Percentiles rank a stretch among this genome's conserved stretches.
These are phyloP conservation scores for Tapirus indicus DNA, from an alignment of 2,797 vertebrate species.

Conservation along the genomic window DNA sequence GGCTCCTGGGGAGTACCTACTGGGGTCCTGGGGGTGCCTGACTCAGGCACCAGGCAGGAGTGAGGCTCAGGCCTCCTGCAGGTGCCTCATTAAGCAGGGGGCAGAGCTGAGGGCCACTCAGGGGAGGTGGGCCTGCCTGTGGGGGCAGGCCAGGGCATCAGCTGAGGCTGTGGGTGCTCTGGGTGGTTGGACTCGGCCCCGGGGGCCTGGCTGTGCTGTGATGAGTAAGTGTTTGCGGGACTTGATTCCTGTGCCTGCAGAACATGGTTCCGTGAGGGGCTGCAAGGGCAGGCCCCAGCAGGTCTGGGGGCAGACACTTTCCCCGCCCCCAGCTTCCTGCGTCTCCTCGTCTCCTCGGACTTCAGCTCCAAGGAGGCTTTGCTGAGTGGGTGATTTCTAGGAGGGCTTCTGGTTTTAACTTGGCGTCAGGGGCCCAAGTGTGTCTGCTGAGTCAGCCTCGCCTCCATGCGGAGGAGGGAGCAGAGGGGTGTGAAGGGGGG, in stretches of 20 bases:
- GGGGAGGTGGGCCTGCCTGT: background rate
- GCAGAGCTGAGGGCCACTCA: background rate
- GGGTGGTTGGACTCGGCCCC: background rate
- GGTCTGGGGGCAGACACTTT: background rate
- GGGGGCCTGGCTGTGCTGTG: background rate
- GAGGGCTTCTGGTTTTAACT: conserved; percentile 18
- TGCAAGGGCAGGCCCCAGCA: background rate
- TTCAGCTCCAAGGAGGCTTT: background rate
- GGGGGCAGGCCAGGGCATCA: background rate
- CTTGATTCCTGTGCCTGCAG: background rate
- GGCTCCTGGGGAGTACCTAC: background rate
- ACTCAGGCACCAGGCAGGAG: background rate
- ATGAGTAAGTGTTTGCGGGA: background rate
- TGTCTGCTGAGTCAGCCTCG: conserved; percentile 33
- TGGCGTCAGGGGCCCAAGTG: background rate
- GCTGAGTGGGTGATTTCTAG: background rate
- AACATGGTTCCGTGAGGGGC: background rate
- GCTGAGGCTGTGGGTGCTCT: background rate
- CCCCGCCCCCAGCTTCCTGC: background rate
- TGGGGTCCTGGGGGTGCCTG: background rate
- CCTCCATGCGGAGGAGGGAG: background rate
- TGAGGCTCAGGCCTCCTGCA: background rate
- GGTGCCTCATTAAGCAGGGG: background rate
- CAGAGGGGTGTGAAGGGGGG: background rate
- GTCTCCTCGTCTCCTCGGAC: background rate